These are phyloP conservation scores for Cataglyphis hispanica DNA, from an alignment of 1,140 invertebrate species.

Conservation along the genomic window DNA sequence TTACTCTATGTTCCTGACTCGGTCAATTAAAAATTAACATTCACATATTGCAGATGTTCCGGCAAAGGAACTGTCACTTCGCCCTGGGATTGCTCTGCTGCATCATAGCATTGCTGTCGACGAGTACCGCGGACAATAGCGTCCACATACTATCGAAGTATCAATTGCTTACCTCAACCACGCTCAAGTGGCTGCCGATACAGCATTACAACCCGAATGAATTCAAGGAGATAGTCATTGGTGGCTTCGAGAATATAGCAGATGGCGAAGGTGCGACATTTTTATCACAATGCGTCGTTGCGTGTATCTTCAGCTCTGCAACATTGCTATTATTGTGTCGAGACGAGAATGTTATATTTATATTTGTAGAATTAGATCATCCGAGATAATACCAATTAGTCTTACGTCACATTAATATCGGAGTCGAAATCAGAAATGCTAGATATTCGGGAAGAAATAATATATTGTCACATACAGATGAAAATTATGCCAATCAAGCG, in stretches of 20 bases:
- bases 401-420: no score
- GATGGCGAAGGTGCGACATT: conserved; percentile 4
- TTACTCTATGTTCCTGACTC: neutral
- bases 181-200: conserved; percentile 87
- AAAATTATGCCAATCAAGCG: conserved; percentile 68
- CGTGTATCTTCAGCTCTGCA: no score
- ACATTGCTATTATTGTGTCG: no score
- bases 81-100: conserved; percentile 70
- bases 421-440: neutral
- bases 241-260: conserved; percentile 85
- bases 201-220: conserved; percentile 81
- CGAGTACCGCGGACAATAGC: conserved; percentile 81
- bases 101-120: conserved; percentile 70
- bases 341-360: no score
- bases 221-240: conserved; percentile 87
- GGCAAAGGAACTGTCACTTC: conserved; percentile 65
- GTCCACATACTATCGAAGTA: conserved; percentile 85
- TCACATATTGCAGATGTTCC: conserved; percentile 80
- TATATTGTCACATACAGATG: conserved; percentile 28
- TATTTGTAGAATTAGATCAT: neutral
- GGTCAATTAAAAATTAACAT: neutral
- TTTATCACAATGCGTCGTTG: neutral
- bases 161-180: conserved; percentile 88
- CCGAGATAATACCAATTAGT: no score
- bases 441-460: neutral